Percentiles rank a stretch among this genome's conserved stretches.
phyloP scores from a whole-genome alignment of 2,113 vertebrate species.

The Suricata suricatta region DNA sequence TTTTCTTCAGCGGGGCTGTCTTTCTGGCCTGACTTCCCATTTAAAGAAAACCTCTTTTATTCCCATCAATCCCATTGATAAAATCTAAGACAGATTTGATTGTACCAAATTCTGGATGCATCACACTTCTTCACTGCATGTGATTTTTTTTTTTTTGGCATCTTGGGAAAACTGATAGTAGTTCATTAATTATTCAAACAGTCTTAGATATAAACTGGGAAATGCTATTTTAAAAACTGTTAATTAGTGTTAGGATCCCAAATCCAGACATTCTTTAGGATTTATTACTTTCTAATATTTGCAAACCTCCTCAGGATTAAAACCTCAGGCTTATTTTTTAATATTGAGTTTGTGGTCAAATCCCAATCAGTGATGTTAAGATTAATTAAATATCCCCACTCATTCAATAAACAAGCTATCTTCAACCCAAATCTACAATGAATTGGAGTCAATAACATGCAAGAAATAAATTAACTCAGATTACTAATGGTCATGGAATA shows the following conservation, averaged over 20 bases:
- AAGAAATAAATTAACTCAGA: neutral
- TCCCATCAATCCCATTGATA: neutral
- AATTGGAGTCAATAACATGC: neutral
- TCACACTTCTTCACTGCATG: neutral
- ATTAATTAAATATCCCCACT: neutral
- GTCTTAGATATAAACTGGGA: neutral
- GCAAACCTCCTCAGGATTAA: neutral
- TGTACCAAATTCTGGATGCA: neutral
- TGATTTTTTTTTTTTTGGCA: neutral
- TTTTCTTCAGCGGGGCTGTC: neutral
- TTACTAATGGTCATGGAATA: neutral
- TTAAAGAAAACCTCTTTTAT: neutral
- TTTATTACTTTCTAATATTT: neutral
- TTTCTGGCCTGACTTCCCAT: neutral
- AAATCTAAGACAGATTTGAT: neutral
- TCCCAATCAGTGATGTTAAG: neutral
- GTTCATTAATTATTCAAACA: conserved; percentile 1
- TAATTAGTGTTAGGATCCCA: neutral
- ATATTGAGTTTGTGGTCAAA: neutral
- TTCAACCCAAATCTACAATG: neutral
- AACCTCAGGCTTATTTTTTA: neutral
- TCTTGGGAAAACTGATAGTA: neutral
- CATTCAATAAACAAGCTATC: neutral
- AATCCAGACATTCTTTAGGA: neutral
- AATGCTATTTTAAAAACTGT: neutral